Conservation (phyloP, 2,888 invertebrate species). For the Ptilodon capucinus region DNA sequence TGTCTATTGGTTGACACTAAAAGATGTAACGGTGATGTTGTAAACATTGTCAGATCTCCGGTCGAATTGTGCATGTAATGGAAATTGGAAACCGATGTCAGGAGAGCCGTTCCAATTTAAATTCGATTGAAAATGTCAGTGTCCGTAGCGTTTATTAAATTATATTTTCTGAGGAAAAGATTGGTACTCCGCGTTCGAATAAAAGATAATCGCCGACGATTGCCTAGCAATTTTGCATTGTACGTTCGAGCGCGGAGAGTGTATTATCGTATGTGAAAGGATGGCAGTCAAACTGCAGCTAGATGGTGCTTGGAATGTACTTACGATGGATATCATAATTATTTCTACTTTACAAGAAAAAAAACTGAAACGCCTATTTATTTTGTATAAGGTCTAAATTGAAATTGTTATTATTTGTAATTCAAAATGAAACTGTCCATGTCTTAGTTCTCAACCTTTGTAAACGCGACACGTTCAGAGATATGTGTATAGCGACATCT, state of each 20-base stretch:
- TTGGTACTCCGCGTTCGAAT: constrained; percentile 37
- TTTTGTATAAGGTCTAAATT: constrained; percentile 51
- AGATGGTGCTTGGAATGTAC: constrained; percentile 78
- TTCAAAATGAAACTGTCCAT: constrained; percentile 43
- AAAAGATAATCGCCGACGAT: constrained; percentile 15
- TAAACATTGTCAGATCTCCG: constrained; percentile 63
- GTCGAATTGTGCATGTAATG: constrained; percentile 49
- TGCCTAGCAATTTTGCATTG: constrained; percentile 46
- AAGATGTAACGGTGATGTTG: constrained; percentile 51
- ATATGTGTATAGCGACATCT: constrained; percentile 31
- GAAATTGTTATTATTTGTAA: constrained; percentile 44
- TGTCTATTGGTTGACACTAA: constrained; percentile 70
- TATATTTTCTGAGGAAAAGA: constrained; percentile 36
- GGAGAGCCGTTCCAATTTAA: constrained; percentile 3
- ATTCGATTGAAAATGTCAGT: constrained; percentile 32
- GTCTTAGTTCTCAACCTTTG: constrained; percentile 47
- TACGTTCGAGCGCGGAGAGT: constrained; percentile 42
- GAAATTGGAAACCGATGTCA: constrained; percentile 2
- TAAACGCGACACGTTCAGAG: constrained; percentile 54
- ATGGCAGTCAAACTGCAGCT: constrained; percentile 72
- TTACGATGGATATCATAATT: constrained; percentile 74
- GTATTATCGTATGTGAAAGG: constrained; percentile 47
- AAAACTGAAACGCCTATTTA: constrained; percentile 61
- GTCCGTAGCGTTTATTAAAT: constrained; percentile 40
- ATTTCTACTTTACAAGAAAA: constrained; percentile 57